A percentile compares a stretch with the other conserved stretches of the same genome.
These are phyloP conservation scores for Tipula lateralis DNA, from an alignment of 2,888 invertebrate species.

Conservation along the genomic window DNA sequence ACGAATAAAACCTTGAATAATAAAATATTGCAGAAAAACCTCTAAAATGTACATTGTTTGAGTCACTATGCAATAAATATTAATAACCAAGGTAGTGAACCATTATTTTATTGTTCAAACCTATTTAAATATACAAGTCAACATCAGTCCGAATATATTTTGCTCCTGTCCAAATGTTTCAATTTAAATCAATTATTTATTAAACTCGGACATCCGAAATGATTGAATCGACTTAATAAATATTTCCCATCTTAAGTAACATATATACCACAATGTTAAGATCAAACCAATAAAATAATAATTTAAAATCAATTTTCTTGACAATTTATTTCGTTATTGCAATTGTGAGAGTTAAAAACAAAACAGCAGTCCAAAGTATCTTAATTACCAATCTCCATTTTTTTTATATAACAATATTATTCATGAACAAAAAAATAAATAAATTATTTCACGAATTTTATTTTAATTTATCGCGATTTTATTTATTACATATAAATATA, in stretches of 20 bases:
- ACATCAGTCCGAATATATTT: no score
- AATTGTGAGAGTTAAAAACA: not conserved
- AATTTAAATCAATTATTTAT: no score
- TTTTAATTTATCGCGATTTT: conserved; percentile 24
- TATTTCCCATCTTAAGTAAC: not conserved
- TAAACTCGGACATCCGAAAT: not conserved
- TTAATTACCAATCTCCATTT: not conserved
- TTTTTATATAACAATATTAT: not conserved
- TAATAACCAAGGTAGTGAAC: no score
- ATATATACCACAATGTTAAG: not conserved
- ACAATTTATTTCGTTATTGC: conserved; percentile 3
- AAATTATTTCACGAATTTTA: not conserved
- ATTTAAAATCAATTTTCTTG: conserved; percentile 12
- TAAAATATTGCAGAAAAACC: no score
- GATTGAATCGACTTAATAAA: not conserved
- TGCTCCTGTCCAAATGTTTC: no score
- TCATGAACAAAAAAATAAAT: not conserved
- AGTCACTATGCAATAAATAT: no score
- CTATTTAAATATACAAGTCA: no score
- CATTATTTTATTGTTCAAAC: no score
- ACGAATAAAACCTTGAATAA: no score
- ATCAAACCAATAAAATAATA: conserved; percentile 24
- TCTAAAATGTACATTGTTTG: no score
- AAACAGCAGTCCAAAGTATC: not conserved
- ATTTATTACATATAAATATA: not conserved